Evolutionary conservation across 1,140 invertebrate species (phyloP), one percentile per base, ranked within the genome.

Genomic region (Zaprionus gabonicus): DNA sequence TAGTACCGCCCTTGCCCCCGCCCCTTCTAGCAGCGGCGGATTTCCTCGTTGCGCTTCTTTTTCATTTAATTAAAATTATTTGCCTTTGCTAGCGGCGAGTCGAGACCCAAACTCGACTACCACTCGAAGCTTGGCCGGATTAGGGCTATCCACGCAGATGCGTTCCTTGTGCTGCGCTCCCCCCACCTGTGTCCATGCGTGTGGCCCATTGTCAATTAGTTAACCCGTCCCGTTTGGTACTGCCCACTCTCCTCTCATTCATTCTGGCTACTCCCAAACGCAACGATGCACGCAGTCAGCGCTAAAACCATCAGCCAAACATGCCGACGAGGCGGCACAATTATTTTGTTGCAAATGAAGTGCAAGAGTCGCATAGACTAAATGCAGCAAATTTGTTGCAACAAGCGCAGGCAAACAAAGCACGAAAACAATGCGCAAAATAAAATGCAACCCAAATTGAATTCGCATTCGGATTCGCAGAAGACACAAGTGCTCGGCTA

Each of bases 51-150:
- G 79, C 79, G 75, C 80, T 88, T 88, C 85, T 88, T 88, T 88
- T 88, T 88, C 82, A 88, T 88, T 88, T 88, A 85, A 90, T 88
- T 88, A 88, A 88, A 88, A 90, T 90, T 90, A 88, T 88, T 88
- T 88, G 86, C 83, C 73, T 87, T 88, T 88, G 77, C 76, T 70
- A 53, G 78, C 65, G 59, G 78, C 62, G 51, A 56, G 13, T 71
- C 55, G 55, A 60, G 53, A 70, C 59, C 67, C 72, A 41, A 44
- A 64, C 73, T 53, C 25, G 49, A 34, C 59, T 38, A 25, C 69
- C 82, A 87, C 82, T 83, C 72, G 81, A 78, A 90, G 83, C 71
- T 87, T 81, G 88, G 74, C 81, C 60, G 77, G 51, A 76, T 88
- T 88, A 84, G 77, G 81, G 66, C 59, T 62, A 12, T 15, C 41